Percentiles rank a stretch among this genome's conserved stretches.
These are phyloP conservation scores for Paguma larvata DNA, from an alignment of 2,797 vertebrate genomes.

Conservation along the genomic window DNA sequence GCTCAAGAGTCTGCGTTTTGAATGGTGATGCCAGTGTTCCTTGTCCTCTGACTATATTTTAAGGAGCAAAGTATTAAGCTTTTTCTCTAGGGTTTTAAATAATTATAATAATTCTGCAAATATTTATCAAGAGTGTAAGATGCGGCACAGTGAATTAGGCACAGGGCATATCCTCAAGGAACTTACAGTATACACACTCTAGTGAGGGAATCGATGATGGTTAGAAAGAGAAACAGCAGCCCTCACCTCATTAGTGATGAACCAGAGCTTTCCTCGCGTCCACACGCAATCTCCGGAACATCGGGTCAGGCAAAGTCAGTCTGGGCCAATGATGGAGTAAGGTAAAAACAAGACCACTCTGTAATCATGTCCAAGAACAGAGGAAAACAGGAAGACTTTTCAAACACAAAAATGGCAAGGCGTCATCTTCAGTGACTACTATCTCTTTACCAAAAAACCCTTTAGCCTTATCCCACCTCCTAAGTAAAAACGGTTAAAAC, in stretches of 20 bases:
- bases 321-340: neutral
- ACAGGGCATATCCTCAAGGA: neutral
- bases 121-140: neutral
- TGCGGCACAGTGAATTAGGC: neutral
- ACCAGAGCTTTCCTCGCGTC: neutral
- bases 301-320: neutral
- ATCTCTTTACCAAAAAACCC: neutral
- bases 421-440: neutral
- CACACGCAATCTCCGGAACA: neutral
- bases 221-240: neutral
- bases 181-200: neutral
- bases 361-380: neutral
- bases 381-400: neutral
- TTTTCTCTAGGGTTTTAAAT: neutral
- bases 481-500: neutral
- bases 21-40: neutral
- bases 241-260: neutral
- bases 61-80: neutral
- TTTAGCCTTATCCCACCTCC: neutral
- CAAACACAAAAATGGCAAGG: neutral
- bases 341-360: neutral
- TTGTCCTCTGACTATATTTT: neutral
- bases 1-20: neutral
- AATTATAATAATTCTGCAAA: slow-evolving; percentile 14
- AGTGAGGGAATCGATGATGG: neutral